Conservation (phyloP, 1,140 invertebrate species). For the Cheumatopsyche charites region DNA sequence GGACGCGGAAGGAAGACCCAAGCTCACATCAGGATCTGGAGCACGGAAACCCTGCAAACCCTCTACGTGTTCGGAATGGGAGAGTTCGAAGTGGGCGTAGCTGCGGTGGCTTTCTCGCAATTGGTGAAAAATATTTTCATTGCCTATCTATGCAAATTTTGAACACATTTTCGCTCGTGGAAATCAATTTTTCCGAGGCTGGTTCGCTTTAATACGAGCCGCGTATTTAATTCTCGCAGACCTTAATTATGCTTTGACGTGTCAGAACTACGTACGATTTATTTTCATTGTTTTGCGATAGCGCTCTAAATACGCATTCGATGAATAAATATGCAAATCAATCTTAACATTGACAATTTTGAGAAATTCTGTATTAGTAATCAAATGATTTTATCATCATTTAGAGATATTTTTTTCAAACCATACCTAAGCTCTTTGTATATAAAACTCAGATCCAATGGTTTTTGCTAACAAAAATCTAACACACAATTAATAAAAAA, state of each 20-base stretch:
- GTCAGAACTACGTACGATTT: slow-evolving; percentile 36
- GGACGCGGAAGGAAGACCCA: slow-evolving; percentile 82
- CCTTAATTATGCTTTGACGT: slow-evolving; percentile 45
- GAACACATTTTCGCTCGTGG: not conserved
- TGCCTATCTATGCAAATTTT: not conserved
- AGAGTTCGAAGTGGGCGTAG: slow-evolving; percentile 88
- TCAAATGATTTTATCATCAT: too few species aligned
- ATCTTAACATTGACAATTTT: too few species aligned
- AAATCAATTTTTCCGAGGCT: not conserved
- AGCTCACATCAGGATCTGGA: slow-evolving; percentile 94
- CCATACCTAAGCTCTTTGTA: too few species aligned
- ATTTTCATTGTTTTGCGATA: not conserved
- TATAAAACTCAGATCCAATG: too few species aligned
- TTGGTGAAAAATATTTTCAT: slow-evolving; percentile 63
- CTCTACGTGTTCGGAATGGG: slow-evolving; percentile 91
- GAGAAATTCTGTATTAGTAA: too few species aligned
- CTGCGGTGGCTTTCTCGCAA: slow-evolving; percentile 89
- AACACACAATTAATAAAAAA: too few species aligned
- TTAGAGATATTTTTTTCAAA: too few species aligned
- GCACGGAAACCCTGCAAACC: slow-evolving; percentile 88
- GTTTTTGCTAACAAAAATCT: too few species aligned
- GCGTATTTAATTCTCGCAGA: slow-evolving; percentile 23
- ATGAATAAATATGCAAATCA: not conserved
- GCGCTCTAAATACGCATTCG: not conserved
- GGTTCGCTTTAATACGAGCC: not conserved